Conservation (phyloP, 2,888 invertebrate species). For the Amblyjoppa proteus region DNA sequence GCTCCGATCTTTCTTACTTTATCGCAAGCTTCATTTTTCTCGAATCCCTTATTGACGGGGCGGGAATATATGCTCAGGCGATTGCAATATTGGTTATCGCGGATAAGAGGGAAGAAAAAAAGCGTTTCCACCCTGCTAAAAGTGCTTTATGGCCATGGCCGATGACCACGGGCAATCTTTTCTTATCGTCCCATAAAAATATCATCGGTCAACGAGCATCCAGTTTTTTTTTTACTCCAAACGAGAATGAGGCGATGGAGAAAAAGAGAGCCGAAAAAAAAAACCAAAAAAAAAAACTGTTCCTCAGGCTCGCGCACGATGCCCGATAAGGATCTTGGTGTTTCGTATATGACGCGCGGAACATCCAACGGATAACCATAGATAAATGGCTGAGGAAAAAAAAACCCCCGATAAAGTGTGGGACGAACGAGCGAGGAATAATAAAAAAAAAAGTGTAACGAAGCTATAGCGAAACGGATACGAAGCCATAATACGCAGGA, state of each 20-base stretch:
- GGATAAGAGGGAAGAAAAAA: constrained; percentile 12
- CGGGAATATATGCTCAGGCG: neutral
- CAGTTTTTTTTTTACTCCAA: constrained; percentile 51
- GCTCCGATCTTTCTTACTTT: neutral
- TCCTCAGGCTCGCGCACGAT: constrained; percentile 57
- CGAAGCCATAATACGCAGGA: constrained; percentile 1
- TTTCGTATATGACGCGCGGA: constrained; percentile 75
- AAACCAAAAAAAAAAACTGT: constrained; percentile 66
- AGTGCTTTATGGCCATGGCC: neutral
- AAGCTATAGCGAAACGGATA: constrained; percentile 19
- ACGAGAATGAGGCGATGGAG: constrained; percentile 20
- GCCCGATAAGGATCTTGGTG: constrained; percentile 73
- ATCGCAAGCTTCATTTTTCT: constrained; percentile 8
- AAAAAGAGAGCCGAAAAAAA: constrained; percentile 4
- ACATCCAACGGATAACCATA: constrained; percentile 53
- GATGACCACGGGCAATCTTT: constrained; percentile 59
- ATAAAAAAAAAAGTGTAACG: constrained; percentile 27
- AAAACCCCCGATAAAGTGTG: constrained; percentile 47
- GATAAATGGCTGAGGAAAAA: constrained; percentile 61
- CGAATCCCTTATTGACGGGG: constrained; percentile 37
- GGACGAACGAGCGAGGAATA: constrained; percentile 16
- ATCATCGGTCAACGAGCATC: constrained; percentile 71
- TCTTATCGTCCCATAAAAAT: constrained; percentile 75
- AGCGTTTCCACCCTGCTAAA: constrained; percentile 30
- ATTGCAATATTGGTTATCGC: constrained; percentile 43